These are phyloP conservation scores for Gambusia affinis DNA, from an alignment of 2,113 vertebrate species.

Conservation along the genomic window DNA sequence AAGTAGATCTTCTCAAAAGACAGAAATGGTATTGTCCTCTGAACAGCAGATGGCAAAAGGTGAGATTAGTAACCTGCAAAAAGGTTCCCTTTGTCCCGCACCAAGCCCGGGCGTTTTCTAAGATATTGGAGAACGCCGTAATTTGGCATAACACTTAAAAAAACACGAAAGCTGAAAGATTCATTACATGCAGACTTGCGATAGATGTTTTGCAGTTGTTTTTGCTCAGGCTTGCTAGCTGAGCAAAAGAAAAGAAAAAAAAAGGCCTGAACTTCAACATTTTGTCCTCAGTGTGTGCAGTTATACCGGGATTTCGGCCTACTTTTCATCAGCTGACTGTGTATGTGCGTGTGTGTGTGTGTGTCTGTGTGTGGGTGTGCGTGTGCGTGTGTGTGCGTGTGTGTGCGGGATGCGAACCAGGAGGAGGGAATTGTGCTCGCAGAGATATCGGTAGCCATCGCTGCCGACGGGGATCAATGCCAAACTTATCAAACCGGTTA, in stretches of 20 bases:
- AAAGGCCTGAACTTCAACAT: not conserved
- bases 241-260: not conserved
- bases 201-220: slow-evolving; percentile 24
- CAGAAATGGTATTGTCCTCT: slow-evolving; percentile 63
- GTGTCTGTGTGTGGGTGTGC: not conserved
- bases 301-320: slow-evolving; percentile 12
- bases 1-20: slow-evolving; percentile 42
- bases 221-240: not conserved
- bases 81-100: slow-evolving; percentile 59
- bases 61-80: slow-evolving; percentile 55
- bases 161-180: slow-evolving; percentile 45
- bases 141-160: slow-evolving; percentile 51
- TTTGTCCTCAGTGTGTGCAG: slow-evolving; percentile 7
- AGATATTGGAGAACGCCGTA: slow-evolving; percentile 59
- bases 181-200: slow-evolving; percentile 16
- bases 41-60: slow-evolving; percentile 64
- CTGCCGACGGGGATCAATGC: slow-evolving; percentile 44
- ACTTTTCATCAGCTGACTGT: slow-evolving; percentile 2
- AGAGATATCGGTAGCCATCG: slow-evolving; percentile 43
- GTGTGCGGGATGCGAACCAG: slow-evolving; percentile 11
- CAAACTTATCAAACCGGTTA: slow-evolving; percentile 58
- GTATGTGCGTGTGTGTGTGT: not conserved
- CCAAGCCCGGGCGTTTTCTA: slow-evolving; percentile 53
- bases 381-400: not conserved
- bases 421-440: slow-evolving; percentile 4